phyloP scores from a whole-genome alignment of 2,113 vertebrate species.

The Crotalus viridis region DNA sequence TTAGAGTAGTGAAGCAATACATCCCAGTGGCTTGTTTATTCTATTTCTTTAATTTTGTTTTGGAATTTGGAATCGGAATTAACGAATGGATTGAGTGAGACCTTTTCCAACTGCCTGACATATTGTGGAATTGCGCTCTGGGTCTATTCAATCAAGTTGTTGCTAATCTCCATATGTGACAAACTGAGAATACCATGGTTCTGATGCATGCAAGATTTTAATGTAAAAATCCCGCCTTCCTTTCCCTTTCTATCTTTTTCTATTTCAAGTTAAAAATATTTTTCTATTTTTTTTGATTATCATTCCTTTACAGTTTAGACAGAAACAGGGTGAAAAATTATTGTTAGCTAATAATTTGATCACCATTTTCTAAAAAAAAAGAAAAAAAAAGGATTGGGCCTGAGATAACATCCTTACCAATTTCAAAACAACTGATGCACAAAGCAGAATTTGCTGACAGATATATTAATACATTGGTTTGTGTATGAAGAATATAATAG shows the following conservation, averaged over 20 bases:
- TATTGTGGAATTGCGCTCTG: not conserved
- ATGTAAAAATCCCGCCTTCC: not conserved
- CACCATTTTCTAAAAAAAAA: not conserved
- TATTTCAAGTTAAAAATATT: not conserved
- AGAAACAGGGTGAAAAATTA: not conserved
- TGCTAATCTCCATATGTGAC: not conserved
- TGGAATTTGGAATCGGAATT: not conserved
- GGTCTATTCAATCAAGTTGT: not conserved
- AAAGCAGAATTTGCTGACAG: slow-evolving; percentile 26
- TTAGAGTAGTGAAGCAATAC: not conserved
- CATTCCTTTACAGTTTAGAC: slow-evolving; percentile 1
- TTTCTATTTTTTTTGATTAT: not conserved
- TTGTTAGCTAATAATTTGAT: slow-evolving; percentile 11
- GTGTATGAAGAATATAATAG: not conserved
- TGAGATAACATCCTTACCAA: not conserved
- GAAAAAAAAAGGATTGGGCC: not conserved
- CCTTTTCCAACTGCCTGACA: not conserved
- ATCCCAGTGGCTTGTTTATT: not conserved
- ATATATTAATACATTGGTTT: not conserved
- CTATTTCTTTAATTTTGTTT: not conserved
- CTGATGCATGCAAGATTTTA: not conserved
- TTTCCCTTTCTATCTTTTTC: slow-evolving; percentile 1
- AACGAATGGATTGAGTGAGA: not conserved
- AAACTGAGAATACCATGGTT: not conserved
- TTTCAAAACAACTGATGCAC: slow-evolving; percentile 8